phyloP scores from a whole-genome alignment of 2,888 invertebrate genomes.

The Ceriagrion tenellum region DNA sequence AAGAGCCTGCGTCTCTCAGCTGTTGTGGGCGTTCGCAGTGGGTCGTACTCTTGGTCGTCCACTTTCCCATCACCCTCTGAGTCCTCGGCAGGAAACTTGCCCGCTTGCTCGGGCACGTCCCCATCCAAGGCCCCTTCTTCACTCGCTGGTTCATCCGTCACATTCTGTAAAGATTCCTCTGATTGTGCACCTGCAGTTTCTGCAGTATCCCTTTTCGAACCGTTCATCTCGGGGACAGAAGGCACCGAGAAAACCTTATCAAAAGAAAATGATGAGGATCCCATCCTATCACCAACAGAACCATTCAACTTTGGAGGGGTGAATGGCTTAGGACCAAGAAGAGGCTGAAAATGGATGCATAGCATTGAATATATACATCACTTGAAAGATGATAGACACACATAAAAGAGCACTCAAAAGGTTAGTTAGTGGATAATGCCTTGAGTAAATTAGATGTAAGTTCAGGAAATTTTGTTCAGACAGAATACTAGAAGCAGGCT shows the following conservation, averaged over 20 bases:
- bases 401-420: constrained; percentile 66
- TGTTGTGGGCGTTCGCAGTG: constrained; percentile 83
- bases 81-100: constrained; percentile 75
- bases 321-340: constrained; percentile 92
- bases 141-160: constrained; percentile 74
- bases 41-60: constrained; percentile 70
- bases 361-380: constrained; percentile 68
- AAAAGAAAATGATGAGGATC: constrained; percentile 81
- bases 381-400: constrained; percentile 59
- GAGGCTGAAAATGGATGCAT: constrained; percentile 82
- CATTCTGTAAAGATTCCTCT: constrained; percentile 32
- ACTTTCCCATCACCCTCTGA: constrained; percentile 71
- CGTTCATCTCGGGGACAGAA: constrained; percentile 81
- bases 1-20: constrained; percentile 89
- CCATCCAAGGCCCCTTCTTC: constrained; percentile 71
- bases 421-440: neutral
- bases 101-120: constrained; percentile 74
- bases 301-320: constrained; percentile 82
- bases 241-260: constrained; percentile 92
- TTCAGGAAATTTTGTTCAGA: neutral
- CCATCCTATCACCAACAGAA: constrained; percentile 69
- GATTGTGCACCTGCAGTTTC: neutral
- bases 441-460: neutral
- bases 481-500: neutral
- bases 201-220: constrained; percentile 59